Base-by-base conservation (phyloP, 2,888 invertebrate genomes). In the Epirrhoe tristata region DNA sequence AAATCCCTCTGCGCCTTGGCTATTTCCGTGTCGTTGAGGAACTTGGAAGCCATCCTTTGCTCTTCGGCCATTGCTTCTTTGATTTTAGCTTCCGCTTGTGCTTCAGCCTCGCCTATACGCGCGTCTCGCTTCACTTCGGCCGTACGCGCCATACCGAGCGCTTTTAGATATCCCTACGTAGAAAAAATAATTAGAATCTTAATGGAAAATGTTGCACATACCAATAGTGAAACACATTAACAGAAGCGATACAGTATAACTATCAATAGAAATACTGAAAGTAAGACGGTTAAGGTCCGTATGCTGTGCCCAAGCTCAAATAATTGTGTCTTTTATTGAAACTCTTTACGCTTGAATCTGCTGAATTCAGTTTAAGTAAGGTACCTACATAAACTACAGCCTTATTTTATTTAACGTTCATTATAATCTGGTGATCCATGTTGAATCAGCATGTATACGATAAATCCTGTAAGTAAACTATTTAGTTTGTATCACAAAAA, bases 51-150 rank as follows among this genome's bases (percentile, higher is more conserved):
- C 98, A 99, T 98, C 57, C 98, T 95, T 86, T 98, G 98, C 87
- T 99, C 98, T 86, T 99, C 99, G 0, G 99, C 99, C 83, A 98
- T 96, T 0, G 99, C 99, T 90, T 99, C 98, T 83, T 98, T 97
- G 78, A 98, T 98, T 80, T 96, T 96, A 0, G 99, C 97, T 83
- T 99, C 99, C 62, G 97, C 96, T 61, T 97, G 96, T 0, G 99
- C 99, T 85, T 99, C 98, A 0, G 99, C 99, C 86, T 99, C 99
- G 10, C 99, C 99, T 76, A 99, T 99, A 65, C 98, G 95, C 0
- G 99, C 99, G 87, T 99, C 99, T 58, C 99, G 94, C 84, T 98
- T 98, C 10, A 98, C 98, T 85, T 98, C 98, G 0, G 98, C 98
- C 0, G 98, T 98, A 74, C 98, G 95, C 1, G 98, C 98, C 98